phyloP scores from a whole-genome alignment of 2,113 vertebrate species.

The Dipodomys stephensi region DNA sequence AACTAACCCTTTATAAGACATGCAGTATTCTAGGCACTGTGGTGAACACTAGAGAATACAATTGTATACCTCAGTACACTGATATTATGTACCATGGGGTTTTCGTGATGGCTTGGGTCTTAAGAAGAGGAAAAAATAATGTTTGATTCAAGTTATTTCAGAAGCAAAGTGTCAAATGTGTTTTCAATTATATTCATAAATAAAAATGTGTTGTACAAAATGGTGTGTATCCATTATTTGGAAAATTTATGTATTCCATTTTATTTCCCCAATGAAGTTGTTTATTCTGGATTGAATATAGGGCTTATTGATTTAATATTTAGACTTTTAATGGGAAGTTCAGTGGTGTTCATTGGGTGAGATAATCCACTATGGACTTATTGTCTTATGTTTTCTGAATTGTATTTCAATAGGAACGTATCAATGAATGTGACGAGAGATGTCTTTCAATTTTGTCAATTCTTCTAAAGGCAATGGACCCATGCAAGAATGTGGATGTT shows the following conservation, averaged over 20 bases:
- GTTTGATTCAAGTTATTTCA: constrained; percentile 38
- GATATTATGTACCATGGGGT: background rate
- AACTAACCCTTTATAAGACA: background rate
- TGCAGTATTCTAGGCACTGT: background rate
- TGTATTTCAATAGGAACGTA: constrained; percentile 89
- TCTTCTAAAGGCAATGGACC: constrained; percentile 87
- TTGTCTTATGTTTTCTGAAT: constrained; percentile 63
- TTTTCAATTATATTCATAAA: constrained; percentile 41
- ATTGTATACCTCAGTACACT: background rate
- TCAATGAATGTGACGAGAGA: constrained; percentile 92
- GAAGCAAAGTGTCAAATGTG: constrained; percentile 27
- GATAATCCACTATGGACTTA: background rate
- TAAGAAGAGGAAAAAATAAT: constrained; percentile 36
- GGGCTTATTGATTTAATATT: constrained; percentile 10
- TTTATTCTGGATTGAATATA: background rate
- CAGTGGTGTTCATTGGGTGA: constrained; percentile 19
- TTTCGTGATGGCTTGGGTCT: background rate
- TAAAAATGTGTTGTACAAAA: constrained; percentile 11
- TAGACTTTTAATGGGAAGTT: constrained; percentile 34
- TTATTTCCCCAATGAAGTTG: background rate
- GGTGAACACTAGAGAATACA: background rate
- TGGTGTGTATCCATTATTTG: background rate
- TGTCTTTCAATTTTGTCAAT: constrained; percentile 90
- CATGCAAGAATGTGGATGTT: constrained; percentile 87
- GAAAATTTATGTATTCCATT: background rate